These are phyloP conservation scores for Lithophane ornitopus DNA, from an alignment of 2,888 invertebrate species.

Conservation along the genomic window DNA sequence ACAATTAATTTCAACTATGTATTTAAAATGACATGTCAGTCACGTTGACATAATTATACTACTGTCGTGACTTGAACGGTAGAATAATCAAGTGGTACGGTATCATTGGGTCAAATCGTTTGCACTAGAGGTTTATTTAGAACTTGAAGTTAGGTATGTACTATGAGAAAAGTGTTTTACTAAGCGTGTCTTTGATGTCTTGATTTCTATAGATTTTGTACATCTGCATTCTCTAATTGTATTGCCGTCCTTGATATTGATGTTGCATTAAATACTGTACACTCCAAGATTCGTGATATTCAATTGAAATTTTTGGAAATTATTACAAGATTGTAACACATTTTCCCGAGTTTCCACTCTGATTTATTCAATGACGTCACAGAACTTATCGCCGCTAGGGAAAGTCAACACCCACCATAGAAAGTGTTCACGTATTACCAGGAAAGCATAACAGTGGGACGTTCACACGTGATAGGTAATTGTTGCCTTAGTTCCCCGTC, in stretches of 20 bases:
- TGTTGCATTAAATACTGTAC: neutral
- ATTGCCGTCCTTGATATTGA: neutral
- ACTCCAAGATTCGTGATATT: neutral
- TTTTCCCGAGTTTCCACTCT: constrained; percentile 17
- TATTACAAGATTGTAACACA: neutral
- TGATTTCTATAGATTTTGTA: neutral
- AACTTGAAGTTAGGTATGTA: too few relatives aligned
- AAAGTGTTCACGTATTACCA: constrained; percentile 79
- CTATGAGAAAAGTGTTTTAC: neutral
- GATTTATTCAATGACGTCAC: constrained; percentile 49
- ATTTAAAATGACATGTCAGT: constrained; percentile 15
- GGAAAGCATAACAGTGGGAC: constrained; percentile 79
- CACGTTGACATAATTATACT: constrained; percentile 1
- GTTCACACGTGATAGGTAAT: constrained; percentile 83
- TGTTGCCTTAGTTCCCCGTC: constrained; percentile 77
- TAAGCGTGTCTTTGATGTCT: neutral
- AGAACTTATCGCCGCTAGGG: constrained; percentile 51
- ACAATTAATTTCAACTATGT: neutral
- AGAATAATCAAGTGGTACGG: constrained; percentile 13
- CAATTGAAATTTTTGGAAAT: neutral
- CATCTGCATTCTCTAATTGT: neutral
- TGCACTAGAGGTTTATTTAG: neutral
- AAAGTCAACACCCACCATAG: constrained; percentile 71
- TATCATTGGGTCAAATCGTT: too few relatives aligned
- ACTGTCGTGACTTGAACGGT: constrained; percentile 1